phyloP scores from a whole-genome alignment of 2,113 vertebrate species.

The Ornithorhynchus anatinus region DNA sequence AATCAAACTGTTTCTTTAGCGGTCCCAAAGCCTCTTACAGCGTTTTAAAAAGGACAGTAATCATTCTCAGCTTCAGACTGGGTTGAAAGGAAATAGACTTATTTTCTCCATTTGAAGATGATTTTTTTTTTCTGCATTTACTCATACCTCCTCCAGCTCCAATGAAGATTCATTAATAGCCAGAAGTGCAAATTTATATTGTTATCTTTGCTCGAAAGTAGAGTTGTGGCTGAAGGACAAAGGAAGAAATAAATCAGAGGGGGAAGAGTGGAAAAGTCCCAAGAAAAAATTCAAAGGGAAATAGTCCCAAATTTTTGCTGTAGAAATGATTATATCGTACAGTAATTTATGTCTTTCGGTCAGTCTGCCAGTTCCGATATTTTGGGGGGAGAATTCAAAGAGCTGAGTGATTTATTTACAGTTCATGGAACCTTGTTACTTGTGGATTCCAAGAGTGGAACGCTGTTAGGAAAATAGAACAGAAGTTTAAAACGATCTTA shows the following conservation, averaged over 20 bases:
- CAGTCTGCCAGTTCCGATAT: not conserved
- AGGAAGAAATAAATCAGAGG: fast-evolving
- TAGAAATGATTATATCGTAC: fast-evolving
- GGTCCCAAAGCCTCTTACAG: not conserved
- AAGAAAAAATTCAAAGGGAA: fast-evolving
- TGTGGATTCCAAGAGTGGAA: no score
- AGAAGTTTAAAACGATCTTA: not conserved
- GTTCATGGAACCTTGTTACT: fast-evolving
- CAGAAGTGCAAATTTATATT: not conserved
- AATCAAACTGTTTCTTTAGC: not conserved
- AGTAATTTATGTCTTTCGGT: fast-evolving
- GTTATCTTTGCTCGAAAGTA: fast-evolving
- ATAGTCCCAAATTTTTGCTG: no score
- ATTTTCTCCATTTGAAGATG: not conserved
- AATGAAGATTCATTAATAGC: not conserved
- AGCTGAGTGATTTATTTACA: not conserved
- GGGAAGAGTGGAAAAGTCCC: fast-evolving
- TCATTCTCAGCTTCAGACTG: slow-evolving; percentile 4
- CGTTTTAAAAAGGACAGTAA: not conserved
- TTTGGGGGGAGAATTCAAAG: not conserved
- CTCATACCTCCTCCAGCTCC: not conserved
- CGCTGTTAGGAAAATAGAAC: fast-evolving
- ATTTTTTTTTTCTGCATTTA: not conserved
- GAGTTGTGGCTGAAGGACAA: fast-evolving
- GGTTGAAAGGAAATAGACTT: slow-evolving; percentile 1